phyloP scores from a whole-genome alignment of 2,888 invertebrate species.

The Unio delphinus region DNA sequence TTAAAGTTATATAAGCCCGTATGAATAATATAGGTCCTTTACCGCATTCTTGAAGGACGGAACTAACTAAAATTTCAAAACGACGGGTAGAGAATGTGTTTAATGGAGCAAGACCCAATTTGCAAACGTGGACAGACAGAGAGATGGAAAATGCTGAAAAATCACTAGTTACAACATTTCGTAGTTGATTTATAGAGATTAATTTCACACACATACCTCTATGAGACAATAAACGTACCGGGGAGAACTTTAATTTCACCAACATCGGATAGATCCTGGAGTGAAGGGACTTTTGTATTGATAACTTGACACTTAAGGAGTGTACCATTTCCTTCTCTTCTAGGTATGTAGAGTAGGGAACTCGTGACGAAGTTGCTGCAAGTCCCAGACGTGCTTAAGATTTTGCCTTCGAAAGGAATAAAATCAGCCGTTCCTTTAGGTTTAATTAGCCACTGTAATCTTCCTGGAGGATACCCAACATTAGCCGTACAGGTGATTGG shows the following conservation, averaged over 20 bases:
- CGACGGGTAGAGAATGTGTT: too few species aligned
- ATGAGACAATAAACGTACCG: slow-evolving; percentile 11
- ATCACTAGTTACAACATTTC: too few species aligned
- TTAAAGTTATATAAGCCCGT: too few species aligned
- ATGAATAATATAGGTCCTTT: too few species aligned
- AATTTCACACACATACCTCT: too few species aligned
- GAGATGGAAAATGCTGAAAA: too few species aligned
- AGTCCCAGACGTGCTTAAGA: slow-evolving; percentile 10
- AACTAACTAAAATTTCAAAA: too few species aligned
- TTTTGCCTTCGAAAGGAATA: slow-evolving; percentile 1
- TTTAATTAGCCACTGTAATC: slow-evolving; percentile 22
- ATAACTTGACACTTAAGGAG: slow-evolving; percentile 23
- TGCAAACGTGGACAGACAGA: too few species aligned
- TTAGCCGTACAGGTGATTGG: slow-evolving; percentile 33
- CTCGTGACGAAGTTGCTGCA: slow-evolving; percentile 18
- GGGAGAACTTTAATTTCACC: slow-evolving; percentile 19
- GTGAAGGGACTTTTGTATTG: slow-evolving; percentile 8
- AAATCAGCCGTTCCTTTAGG: slow-evolving; percentile 9
- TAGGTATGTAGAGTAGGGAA: slow-evolving; percentile 24
- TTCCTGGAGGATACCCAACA: slow-evolving; percentile 34
- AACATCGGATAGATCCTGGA: slow-evolving; percentile 7
- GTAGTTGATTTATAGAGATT: too few species aligned
- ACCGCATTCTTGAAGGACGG: too few species aligned
- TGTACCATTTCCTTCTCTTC: slow-evolving; percentile 25
- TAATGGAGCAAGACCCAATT: too few species aligned